These are phyloP conservation scores for Kuschelorhynchus macadamiae DNA, from an alignment of 2,888 invertebrate genomes.

Conservation along the genomic window DNA sequence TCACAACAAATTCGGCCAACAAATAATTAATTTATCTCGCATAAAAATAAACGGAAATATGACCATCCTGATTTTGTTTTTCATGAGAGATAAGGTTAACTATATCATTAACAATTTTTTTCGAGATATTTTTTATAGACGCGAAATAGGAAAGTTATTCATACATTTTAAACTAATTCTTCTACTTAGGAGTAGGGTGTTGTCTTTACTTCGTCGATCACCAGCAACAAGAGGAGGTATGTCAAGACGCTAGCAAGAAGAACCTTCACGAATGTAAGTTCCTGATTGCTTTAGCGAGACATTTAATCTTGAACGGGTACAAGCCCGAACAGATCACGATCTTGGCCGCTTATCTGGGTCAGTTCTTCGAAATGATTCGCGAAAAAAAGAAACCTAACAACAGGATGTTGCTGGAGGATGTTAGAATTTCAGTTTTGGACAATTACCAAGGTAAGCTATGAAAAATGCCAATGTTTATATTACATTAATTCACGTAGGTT, in stretches of 20 bases:
- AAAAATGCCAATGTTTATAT: too few species aligned
- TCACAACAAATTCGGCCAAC: too few species aligned
- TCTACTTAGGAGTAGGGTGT: conserved; percentile 18
- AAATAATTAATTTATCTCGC: too few species aligned
- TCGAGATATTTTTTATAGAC: too few species aligned
- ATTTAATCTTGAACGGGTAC: conserved; percentile 76
- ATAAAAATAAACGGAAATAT: too few species aligned
- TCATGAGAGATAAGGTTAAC: too few species aligned
- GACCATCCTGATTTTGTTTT: too few species aligned
- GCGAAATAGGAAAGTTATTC: too few species aligned
- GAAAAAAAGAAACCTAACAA: conserved; percentile 62
- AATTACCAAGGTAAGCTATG: conserved; percentile 80
- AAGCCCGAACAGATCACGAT: conserved; percentile 77
- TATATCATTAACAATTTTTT: too few species aligned
- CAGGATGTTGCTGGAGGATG: conserved; percentile 65
- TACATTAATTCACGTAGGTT: too few species aligned
- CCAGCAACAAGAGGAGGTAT: conserved; percentile 69
- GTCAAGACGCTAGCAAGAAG: conserved; percentile 73
- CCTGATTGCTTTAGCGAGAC: conserved; percentile 74
- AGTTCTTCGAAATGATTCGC: conserved; percentile 74
- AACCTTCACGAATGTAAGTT: conserved; percentile 78
- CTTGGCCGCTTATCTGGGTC: conserved; percentile 80
- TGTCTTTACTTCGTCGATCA: conserved; percentile 40
- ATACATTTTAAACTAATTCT: too few species aligned
- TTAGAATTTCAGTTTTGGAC: conserved; percentile 80